These are phyloP conservation scores for Desmophyllum pertusum DNA, from an alignment of 92 coral and sea anemone genomes.

Conservation along the genomic window DNA sequence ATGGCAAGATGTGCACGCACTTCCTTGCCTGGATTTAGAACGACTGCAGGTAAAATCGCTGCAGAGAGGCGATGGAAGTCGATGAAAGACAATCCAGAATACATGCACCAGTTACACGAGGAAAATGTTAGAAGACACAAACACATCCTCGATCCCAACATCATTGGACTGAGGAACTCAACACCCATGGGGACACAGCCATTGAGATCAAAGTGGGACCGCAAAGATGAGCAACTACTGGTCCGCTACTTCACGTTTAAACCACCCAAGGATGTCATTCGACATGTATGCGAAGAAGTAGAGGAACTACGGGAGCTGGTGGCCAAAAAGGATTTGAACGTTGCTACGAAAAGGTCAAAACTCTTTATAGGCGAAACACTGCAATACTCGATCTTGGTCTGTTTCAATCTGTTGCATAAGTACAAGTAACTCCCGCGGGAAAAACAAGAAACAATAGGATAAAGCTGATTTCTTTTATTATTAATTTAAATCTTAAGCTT, in stretches of 20 bases:
- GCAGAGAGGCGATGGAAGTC: slow-evolving; percentile 1
- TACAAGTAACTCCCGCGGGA: no score
- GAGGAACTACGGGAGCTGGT: not conserved
- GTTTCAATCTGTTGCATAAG: no score
- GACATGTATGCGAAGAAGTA: not conserved
- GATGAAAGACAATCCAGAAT: not conserved
- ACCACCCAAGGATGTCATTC: not conserved
- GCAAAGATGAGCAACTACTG: not conserved
- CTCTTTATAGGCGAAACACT: not conserved
- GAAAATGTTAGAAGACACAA: not conserved
- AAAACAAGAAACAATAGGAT: not conserved
- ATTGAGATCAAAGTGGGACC: not conserved
- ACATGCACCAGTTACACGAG: not conserved
- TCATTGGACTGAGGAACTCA: no score
- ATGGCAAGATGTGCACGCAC: not conserved
- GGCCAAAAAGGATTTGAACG: not conserved
- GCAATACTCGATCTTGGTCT: no score
- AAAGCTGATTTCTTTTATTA: not conserved
- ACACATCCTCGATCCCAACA: not conserved
- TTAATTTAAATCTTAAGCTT: not conserved
- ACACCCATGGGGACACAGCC: not conserved
- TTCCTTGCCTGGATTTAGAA: not conserved
- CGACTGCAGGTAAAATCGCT: not conserved
- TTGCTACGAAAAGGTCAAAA: slow-evolving; percentile 21
- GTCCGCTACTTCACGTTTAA: not conserved